Evolutionary conservation across 1,140 invertebrate species (phyloP).

Genomic region (Anastrepha obliqua): DNA sequence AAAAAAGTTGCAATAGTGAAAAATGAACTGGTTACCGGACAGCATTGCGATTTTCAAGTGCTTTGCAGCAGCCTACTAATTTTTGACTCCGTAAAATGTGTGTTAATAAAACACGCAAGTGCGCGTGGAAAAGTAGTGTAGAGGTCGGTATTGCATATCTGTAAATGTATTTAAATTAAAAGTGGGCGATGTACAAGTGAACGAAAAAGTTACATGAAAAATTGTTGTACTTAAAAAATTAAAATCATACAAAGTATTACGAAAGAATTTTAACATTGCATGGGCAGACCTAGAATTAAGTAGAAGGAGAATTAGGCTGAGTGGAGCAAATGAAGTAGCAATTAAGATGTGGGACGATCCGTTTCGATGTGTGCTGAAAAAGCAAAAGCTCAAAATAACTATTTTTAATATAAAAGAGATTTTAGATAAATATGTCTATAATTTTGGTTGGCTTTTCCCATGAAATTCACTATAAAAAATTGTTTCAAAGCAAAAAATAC

Average conservation of each 20-base stretch:
- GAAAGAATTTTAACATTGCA: background rate
- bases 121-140: background rate
- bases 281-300: background rate
- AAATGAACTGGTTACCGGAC: constrained; percentile 2
- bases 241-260: background rate
- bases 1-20: background rate
- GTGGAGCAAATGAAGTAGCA: background rate
- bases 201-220: background rate
- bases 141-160: background rate
- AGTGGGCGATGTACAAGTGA: constrained; percentile 8
- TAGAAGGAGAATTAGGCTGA: background rate
- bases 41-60: constrained; percentile 21
- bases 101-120: constrained; percentile 38
- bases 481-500: too few relatives aligned
- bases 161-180: constrained; percentile 1
- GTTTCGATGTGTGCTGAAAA: too few relatives aligned
- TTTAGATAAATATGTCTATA: too few relatives aligned
- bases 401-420: too few relatives aligned
- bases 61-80: background rate
- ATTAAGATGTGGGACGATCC: too few relatives aligned
- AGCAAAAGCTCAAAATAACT: too few relatives aligned
- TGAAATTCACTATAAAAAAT: too few relatives aligned
- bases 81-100: background rate
- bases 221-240: constrained; percentile 7
- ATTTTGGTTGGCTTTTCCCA: too few relatives aligned